Conservation (phyloP, 2,113 vertebrate genomes). For the Seriola rivoliana region DNA sequence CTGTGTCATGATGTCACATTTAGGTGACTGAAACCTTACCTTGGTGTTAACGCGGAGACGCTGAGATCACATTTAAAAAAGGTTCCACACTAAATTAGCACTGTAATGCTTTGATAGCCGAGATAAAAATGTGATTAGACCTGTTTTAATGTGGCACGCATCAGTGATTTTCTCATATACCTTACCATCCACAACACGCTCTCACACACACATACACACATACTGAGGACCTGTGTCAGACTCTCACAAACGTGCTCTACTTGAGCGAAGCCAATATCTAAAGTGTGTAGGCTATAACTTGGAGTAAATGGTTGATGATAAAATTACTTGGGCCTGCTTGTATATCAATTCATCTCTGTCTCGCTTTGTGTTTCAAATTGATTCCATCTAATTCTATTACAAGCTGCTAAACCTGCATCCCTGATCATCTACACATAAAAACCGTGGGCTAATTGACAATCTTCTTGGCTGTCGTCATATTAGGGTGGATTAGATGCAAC, state of each 20-base stretch:
- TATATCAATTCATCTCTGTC: conserved; percentile 59
- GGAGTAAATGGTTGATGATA: conserved; percentile 36
- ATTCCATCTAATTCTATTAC: conserved; percentile 76
- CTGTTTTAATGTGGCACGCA: conserved; percentile 30
- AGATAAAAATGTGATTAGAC: conserved; percentile 21
- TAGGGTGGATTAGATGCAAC: conserved; percentile 77
- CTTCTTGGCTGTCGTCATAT: conserved; percentile 74
- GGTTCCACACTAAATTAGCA: background rate
- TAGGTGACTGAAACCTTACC: conserved; percentile 2
- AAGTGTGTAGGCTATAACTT: conserved; percentile 1
- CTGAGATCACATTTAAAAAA: conserved; percentile 11
- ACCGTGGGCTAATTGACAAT: conserved; percentile 68
- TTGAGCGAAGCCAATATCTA: conserved; percentile 8
- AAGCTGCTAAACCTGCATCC: conserved; percentile 68
- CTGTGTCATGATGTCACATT: conserved; percentile 14
- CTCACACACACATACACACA: background rate
- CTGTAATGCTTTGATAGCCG: background rate
- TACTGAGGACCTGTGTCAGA: background rate
- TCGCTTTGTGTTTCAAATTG: conserved; percentile 62
- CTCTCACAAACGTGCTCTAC: background rate
- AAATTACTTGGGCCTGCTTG: conserved; percentile 41
- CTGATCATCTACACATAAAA: conserved; percentile 74
- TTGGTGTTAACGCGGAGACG: background rate
- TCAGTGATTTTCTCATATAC: conserved; percentile 6
- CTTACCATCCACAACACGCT: conserved; percentile 1